A percentile compares a stretch with the other conserved stretches of the same genome.
These are phyloP conservation scores for Merluccius polli DNA, from an alignment of 2,797 vertebrate species.

Conservation along the genomic window DNA sequence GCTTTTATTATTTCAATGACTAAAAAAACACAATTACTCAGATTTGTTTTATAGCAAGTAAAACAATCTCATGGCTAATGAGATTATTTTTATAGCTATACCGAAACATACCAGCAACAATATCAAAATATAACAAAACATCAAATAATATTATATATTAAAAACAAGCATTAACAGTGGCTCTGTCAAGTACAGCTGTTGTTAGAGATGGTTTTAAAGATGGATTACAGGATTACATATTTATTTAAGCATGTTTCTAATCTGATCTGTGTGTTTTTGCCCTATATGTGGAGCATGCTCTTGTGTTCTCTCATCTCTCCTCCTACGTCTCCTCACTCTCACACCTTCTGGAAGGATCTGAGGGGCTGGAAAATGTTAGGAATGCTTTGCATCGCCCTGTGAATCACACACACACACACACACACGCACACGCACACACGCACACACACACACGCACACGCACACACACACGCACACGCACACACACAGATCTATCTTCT, in stretches of 20 bases:
- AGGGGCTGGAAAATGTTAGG: conserved; percentile 53
- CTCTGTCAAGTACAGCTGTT: too few species aligned
- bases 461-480: neutral
- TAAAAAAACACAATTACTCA: too few species aligned
- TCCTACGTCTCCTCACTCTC: conserved; percentile 15
- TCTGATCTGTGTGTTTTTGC: too few species aligned
- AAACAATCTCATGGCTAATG: too few species aligned
- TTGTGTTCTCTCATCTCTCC: neutral
- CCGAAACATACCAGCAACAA: too few species aligned
- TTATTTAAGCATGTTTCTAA: neutral
- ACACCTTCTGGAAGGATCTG: conserved; percentile 30
- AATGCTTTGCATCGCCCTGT: conserved; percentile 59
- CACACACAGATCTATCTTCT: conserved; percentile 6
- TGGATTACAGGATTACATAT: neutral
- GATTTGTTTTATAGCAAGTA: too few species aligned
- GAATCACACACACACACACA: conserved; percentile 30
- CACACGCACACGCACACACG: neutral
- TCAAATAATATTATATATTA: neutral
- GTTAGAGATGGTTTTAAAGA: neutral
- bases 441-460: neutral
- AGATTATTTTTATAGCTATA: too few species aligned
- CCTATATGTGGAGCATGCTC: neutral
- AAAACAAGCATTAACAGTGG: neutral
- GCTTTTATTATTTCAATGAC: too few species aligned
- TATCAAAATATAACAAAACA: neutral